phyloP scores from a whole-genome alignment of 2,797 vertebrate genomes.

The Acanthornis magna region DNA sequence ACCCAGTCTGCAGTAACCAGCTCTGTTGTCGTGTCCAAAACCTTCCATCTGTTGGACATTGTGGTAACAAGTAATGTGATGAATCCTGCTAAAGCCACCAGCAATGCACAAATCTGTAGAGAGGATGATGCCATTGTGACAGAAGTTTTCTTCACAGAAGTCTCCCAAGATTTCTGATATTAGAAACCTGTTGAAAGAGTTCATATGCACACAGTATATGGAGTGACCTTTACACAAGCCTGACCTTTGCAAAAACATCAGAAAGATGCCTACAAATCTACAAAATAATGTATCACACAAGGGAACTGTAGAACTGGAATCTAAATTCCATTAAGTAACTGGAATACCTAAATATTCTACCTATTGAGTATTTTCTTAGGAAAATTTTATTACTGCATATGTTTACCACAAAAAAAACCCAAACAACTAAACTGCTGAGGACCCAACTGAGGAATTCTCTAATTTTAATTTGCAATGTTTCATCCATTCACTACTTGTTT shows the following conservation, averaged over 20 bases:
- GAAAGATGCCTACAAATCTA: background rate
- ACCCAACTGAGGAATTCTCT: background rate
- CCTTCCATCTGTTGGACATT: constrained; percentile 60
- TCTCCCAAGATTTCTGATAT: background rate
- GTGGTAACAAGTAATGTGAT: constrained; percentile 13
- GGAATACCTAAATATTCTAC: background rate
- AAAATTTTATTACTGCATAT: too few species aligned
- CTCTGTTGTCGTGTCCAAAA: background rate
- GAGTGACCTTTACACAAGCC: background rate
- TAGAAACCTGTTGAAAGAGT: constrained; percentile 30
- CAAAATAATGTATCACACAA: background rate
- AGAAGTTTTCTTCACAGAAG: background rate
- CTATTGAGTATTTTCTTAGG: background rate
- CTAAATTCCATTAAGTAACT: background rate
- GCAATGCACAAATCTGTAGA: constrained; percentile 27
- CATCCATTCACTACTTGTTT: background rate
- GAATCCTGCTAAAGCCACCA: constrained; percentile 55
- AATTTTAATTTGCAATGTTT: background rate
- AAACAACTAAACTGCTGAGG: background rate
- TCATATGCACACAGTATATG: background rate
- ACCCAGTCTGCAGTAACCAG: constrained; percentile 26
- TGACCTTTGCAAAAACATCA: background rate
- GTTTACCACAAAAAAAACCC: background rate
- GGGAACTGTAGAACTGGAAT: background rate
- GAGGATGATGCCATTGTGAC: background rate